Conservation (phyloP, 2,113 vertebrate species). For the Peromyscus californicus region DNA sequence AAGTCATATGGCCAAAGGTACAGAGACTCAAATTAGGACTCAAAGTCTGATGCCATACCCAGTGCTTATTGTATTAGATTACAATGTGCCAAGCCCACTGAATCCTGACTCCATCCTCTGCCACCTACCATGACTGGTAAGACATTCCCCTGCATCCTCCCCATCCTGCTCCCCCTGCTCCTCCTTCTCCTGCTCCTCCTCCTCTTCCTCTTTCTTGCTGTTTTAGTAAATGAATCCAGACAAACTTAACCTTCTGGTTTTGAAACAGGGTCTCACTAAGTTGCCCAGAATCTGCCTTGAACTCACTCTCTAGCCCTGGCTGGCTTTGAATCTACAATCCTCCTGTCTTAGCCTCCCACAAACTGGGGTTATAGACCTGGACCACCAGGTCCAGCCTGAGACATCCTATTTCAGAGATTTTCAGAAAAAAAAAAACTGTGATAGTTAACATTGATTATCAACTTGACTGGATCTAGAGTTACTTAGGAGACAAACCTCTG, state of each 20-base stretch:
- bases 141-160: neutral
- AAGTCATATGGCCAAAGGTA: neutral
- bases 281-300: neutral
- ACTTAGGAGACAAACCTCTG: neutral
- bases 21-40: neutral
- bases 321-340: neutral
- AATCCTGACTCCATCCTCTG: neutral
- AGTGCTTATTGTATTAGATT: accelerated
- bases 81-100: neutral
- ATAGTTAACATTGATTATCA: neutral
- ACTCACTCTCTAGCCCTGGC: neutral
- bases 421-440: neutral
- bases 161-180: accelerated
- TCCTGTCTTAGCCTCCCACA: neutral
- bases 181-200: neutral
- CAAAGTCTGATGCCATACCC: neutral
- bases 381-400: neutral
- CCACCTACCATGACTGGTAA: neutral
- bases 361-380: neutral
- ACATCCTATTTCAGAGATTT: constrained; percentile 11
- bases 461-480: neutral
- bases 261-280: neutral
- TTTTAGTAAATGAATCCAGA: neutral
- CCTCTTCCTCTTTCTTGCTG: neutral
- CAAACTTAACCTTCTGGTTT: neutral